These are phyloP conservation scores for Lateolabrax maculatus DNA, from an alignment of 2,797 vertebrate species.

Conservation along the genomic window DNA sequence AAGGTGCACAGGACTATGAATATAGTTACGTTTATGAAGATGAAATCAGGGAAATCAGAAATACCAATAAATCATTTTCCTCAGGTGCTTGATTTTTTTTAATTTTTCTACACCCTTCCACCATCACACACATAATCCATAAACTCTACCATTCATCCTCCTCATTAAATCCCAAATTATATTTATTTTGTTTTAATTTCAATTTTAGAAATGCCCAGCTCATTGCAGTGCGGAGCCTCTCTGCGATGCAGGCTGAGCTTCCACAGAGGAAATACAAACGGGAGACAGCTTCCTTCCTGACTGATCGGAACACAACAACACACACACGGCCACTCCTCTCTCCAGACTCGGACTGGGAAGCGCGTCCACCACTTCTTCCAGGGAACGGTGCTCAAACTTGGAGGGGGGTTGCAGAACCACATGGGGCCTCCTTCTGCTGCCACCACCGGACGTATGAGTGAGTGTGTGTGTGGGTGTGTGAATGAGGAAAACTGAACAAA, in stretches of 20 bases:
- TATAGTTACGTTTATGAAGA: neutral
- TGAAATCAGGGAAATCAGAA: neutral
- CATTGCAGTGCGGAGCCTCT: constrained; percentile 24
- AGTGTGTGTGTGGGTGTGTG: constrained; percentile 29
- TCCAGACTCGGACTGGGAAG: constrained; percentile 54
- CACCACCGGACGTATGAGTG: constrained; percentile 34
- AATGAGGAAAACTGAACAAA: constrained; percentile 59
- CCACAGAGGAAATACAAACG: constrained; percentile 92
- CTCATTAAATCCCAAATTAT: constrained; percentile 23
- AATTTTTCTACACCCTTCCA: constrained; percentile 34
- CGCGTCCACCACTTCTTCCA: constrained; percentile 34
- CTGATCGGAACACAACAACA: constrained; percentile 83
- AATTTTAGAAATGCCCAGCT: constrained; percentile 40
- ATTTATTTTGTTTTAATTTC: neutral
- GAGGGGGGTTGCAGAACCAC: constrained; percentile 10
- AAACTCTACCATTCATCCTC: constrained; percentile 18
- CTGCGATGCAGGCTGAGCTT: constrained; percentile 70
- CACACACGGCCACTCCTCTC: constrained; percentile 41
- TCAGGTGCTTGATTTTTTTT: neutral
- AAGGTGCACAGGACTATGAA: neutral
- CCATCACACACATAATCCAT: neutral
- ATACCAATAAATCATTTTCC: neutral
- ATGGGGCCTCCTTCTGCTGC: constrained; percentile 31
- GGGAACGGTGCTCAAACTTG: constrained; percentile 10
- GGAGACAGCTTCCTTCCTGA: constrained; percentile 96